Evolutionary conservation across 1,140 invertebrate species (phyloP).

Genomic region (Dreissena rostriformis): DNA sequence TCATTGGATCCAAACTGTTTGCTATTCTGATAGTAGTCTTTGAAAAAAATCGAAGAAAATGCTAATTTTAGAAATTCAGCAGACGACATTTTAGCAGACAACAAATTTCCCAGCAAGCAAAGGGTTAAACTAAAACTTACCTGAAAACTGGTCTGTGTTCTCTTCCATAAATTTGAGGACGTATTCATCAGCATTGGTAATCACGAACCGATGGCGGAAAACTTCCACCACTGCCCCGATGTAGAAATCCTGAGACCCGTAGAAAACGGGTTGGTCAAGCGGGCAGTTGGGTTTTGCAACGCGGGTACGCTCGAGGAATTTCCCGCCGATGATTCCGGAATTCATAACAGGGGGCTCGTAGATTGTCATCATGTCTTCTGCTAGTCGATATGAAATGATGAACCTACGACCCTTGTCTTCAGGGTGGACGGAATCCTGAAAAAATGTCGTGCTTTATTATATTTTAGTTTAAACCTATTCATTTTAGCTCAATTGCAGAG

Average conservation of each 20-base stretch:
- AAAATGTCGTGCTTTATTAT: too few relatives aligned
- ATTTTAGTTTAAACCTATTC: too few relatives aligned
- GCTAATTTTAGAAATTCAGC: too few relatives aligned
- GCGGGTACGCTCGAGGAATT: constrained; percentile 80
- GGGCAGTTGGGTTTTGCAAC: constrained; percentile 79
- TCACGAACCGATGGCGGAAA: constrained; percentile 80
- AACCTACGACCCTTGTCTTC: constrained; percentile 80
- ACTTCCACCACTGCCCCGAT: constrained; percentile 80
- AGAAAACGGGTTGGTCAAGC: constrained; percentile 77
- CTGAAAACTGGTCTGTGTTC: constrained; percentile 77
- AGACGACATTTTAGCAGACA: too few relatives aligned
- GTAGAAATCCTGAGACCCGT: constrained; percentile 81
- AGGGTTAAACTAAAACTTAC: constrained; percentile 57
- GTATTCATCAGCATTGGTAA: constrained; percentile 80
- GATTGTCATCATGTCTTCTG: constrained; percentile 81
- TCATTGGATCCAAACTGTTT: too few relatives aligned
- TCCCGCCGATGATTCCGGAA: constrained; percentile 81
- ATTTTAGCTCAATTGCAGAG: too few relatives aligned
- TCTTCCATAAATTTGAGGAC: constrained; percentile 81
- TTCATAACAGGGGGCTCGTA: constrained; percentile 81
- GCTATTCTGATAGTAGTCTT: too few relatives aligned
- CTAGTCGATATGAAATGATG: constrained; percentile 80
- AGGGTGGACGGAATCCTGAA: constrained; percentile 76
- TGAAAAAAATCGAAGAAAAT: too few relatives aligned
- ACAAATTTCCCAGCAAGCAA: too few relatives aligned